Evolutionary conservation across 2,888 invertebrate species (phyloP), one percentile per base, ranked within the genome.

Genomic region (Deilephila porcellus): DNA sequence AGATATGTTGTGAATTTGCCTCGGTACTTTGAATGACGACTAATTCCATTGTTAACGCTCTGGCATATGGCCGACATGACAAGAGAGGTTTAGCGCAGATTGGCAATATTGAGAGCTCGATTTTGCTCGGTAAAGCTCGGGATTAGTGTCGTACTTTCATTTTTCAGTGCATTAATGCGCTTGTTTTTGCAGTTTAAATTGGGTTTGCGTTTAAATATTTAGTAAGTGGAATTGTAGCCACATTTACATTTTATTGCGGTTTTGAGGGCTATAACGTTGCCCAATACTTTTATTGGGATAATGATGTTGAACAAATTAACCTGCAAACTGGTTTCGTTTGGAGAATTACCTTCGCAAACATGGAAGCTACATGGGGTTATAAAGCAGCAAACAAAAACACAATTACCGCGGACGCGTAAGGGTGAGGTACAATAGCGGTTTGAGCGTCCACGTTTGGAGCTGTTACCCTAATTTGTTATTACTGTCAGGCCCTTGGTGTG

Each of bases 1-100:
- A 91, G 93, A 92, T 91, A 91, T 91, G 91, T 88, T 88, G 87
- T 84, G 80, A 86, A 86, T 93, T 93, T 88, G 87, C 88, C 85
- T 86, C 88, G 87, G 87, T 89, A 88, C 89, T 93, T 90, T 94
- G 91, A 94, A 94, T 94, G 91, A 88, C 90, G 92, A 88, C 94
- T 94, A 94, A 94, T 94, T 93, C 94, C 85, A 93, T 94, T 94
- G 94, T 94, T 90, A 88, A 87, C 88, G 89, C 82, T 82, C 79
- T 84, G 90, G 86, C 94, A 94, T 93, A 93, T 94, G 94, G 91
- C 88, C 83, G 78, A 88, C 90, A 90, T 88, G 90, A 89, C 91
- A 88, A 84, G 90, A 87, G 85, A 79, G 88, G 87, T 86, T 91
- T 86, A 85, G 82, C 75, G 75, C 73, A 75, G 83, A 89, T 90